Evolutionary conservation across 2,113 vertebrate genomes (phyloP).

Genomic region (Monopterus albus): DNA sequence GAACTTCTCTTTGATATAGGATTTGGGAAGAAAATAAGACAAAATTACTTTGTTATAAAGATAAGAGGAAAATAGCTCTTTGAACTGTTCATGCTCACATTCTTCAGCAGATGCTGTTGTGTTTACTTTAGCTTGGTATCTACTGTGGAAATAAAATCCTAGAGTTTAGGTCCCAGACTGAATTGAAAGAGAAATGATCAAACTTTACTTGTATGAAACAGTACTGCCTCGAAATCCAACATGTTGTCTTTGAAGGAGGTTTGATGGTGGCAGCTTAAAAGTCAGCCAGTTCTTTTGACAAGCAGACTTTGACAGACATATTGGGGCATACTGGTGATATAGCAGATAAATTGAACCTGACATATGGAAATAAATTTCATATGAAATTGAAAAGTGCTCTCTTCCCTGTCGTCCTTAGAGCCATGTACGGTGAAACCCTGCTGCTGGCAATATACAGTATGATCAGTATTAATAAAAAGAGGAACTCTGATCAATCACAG

Average conservation of each 20-base stretch:
- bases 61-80: slow-evolving; percentile 13
- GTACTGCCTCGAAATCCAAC: slow-evolving; percentile 52
- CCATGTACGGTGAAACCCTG: slow-evolving; percentile 34
- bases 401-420: slow-evolving; percentile 55
- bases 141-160: slow-evolving; percentile 28
- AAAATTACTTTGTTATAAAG: slow-evolving; percentile 31
- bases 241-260: slow-evolving; percentile 40
- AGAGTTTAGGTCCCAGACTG: background rate
- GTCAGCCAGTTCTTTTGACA: slow-evolving; percentile 33
- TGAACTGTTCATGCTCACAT: slow-evolving; percentile 22
- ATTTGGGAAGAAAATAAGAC: slow-evolving; percentile 37
- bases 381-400: slow-evolving; percentile 48
- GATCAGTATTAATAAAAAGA: slow-evolving; percentile 69
- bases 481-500: slow-evolving; percentile 70
- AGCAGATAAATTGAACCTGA: slow-evolving; percentile 41
- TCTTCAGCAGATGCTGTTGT: slow-evolving; percentile 8
- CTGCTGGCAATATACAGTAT: slow-evolving; percentile 37
- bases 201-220: slow-evolving; percentile 26
- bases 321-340: slow-evolving; percentile 23
- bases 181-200: slow-evolving; percentile 36
- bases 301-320: slow-evolving; percentile 44
- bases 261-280: slow-evolving; percentile 49
- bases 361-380: slow-evolving; percentile 53
- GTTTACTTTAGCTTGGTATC: slow-evolving; percentile 26
- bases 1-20: slow-evolving; percentile 41